These are phyloP conservation scores for Drosophila parvula DNA, from an alignment of 1,140 invertebrate species.

Conservation along the genomic window DNA sequence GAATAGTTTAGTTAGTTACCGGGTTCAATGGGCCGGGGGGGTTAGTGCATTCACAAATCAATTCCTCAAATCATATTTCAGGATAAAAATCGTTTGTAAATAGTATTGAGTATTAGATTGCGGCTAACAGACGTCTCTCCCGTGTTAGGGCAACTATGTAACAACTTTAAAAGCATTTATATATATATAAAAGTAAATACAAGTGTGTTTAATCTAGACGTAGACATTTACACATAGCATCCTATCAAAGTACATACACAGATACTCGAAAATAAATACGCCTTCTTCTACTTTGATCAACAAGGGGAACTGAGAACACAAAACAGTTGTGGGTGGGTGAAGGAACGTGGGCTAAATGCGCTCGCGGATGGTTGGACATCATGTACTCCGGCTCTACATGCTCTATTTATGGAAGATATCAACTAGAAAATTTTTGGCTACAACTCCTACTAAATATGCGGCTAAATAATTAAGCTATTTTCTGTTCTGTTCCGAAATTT, in stretches of 20 bases:
- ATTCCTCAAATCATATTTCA: constrained; percentile 79
- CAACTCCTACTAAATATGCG: constrained; percentile 57
- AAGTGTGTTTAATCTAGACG: constrained; percentile 32
- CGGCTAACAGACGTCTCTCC: constrained; percentile 31
- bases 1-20: constrained; percentile 14
- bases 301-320: constrained; percentile 54
- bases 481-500: constrained; percentile 48
- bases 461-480: constrained; percentile 43
- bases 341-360: constrained; percentile 35
- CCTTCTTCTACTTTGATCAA: constrained; percentile 48
- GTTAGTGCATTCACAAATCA: constrained; percentile 65
- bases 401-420: constrained; percentile 58
- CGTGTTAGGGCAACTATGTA: constrained; percentile 49
- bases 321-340: constrained; percentile 12
- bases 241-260: constrained; percentile 32
- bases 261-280: constrained; percentile 69
- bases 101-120: constrained; percentile 57
- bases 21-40: constrained; percentile 28
- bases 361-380: constrained; percentile 21
- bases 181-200: constrained; percentile 36
- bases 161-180: constrained; percentile 53
- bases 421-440: constrained; percentile 64
- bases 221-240: constrained; percentile 51
- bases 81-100: constrained; percentile 70
- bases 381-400: constrained; percentile 14